A percentile compares a stretch with the other conserved stretches of the same genome.
Conservation (phyloP, 2,797 vertebrate genomes). For the Psittacula echo region DNA sequence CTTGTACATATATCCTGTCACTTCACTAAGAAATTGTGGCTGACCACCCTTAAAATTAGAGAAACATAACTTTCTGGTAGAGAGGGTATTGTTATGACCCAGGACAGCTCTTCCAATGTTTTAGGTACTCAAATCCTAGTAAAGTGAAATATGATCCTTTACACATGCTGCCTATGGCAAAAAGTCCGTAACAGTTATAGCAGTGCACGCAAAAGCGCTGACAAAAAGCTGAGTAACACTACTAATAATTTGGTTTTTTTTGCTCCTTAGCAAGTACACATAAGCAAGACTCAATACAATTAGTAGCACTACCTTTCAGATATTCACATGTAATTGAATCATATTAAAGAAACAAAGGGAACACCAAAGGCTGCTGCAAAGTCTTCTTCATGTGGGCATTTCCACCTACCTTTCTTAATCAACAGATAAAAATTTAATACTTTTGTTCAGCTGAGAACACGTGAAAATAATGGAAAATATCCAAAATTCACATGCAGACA, state of each 20-base stretch:
- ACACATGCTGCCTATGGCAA: background rate
- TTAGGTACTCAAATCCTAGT: background rate
- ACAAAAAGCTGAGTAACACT: background rate
- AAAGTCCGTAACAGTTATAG: background rate
- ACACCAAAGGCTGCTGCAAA: background rate
- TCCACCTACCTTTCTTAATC: background rate
- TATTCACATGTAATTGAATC: background rate
- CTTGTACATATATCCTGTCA: background rate
- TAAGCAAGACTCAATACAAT: background rate
- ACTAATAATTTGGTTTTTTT: background rate
- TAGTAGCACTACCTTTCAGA: background rate
- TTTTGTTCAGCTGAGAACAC: background rate
- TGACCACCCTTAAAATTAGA: background rate
- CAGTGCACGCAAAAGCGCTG: background rate
- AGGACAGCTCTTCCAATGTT: background rate
- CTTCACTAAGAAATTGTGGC: background rate
- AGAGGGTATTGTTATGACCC: background rate
- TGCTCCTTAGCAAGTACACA: background rate
- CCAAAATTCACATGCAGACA: background rate
- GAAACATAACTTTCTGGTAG: background rate
- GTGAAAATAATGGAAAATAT: background rate
- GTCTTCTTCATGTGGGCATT: background rate
- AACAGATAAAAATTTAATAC: background rate
- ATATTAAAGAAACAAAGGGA: background rate
- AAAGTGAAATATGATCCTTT: background rate